Conservation (phyloP, 2,888 invertebrate genomes). For the Cephus nigrinus region DNA sequence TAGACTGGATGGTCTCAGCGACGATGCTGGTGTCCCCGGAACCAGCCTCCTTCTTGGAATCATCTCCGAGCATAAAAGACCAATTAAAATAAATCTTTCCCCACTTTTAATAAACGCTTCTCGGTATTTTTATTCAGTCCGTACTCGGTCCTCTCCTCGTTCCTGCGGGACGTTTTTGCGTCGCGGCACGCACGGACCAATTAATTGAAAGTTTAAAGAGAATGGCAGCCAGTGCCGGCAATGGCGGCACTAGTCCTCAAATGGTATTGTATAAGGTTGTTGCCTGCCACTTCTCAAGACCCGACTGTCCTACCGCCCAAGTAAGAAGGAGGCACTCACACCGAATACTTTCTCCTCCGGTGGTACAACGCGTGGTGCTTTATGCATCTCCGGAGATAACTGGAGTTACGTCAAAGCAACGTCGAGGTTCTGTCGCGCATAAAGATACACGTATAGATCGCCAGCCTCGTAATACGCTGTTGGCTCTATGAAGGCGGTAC, state of each 20-base stretch:
- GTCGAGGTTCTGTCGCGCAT: background rate
- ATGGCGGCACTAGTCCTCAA: conserved; percentile 8
- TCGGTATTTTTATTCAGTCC: conserved; percentile 19
- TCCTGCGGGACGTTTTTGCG: conserved; percentile 8
- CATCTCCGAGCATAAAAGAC: conserved; percentile 13
- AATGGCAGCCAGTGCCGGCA: conserved; percentile 8
- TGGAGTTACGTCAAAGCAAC: background rate
- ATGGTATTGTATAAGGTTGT: conserved; percentile 8
- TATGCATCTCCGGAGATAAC: background rate
- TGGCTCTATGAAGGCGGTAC: background rate
- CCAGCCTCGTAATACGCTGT: background rate
- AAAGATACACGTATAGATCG: background rate
- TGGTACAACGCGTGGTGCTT: background rate
- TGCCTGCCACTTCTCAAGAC: background rate
- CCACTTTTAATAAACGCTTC: conserved; percentile 23
- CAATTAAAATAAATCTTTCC: conserved; percentile 26
- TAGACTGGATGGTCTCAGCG: background rate
- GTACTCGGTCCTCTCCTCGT: background rate
- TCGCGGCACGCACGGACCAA: conserved; percentile 10
- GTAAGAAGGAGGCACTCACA: background rate
- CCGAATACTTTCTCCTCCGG: background rate
- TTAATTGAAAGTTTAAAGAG: conserved; percentile 22
- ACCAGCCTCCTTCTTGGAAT: conserved; percentile 6
- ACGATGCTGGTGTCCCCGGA: conserved; percentile 2
- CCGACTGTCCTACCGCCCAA: background rate